Conservation (phyloP, 2,888 invertebrate species). For the Dichetophora obliterata region DNA sequence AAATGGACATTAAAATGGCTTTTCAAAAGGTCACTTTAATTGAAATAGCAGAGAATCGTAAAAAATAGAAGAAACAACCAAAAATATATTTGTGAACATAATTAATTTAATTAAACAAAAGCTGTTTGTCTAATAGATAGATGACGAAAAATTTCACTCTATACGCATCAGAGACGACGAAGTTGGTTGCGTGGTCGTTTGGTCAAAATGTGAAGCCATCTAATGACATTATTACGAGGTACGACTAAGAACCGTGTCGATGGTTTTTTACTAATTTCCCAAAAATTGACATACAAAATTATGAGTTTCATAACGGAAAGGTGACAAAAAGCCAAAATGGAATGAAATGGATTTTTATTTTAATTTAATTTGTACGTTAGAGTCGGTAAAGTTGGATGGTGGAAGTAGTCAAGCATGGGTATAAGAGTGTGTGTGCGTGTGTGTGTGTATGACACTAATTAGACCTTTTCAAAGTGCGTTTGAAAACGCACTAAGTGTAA, state of each 20-base stretch:
- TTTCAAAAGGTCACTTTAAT: conserved; percentile 2
- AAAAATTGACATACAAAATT: conserved; percentile 8
- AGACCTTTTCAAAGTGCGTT: not conserved
- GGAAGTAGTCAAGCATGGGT: too few relatives aligned
- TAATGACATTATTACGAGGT: conserved; percentile 17
- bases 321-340: not conserved
- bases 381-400: too few relatives aligned
- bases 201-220: not conserved
- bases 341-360: too few relatives aligned
- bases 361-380: too few relatives aligned
- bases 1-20: conserved; percentile 21
- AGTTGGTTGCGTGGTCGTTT: not conserved
- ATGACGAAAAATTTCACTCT: not conserved
- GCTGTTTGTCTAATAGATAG: not conserved
- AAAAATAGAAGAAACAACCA: not conserved
- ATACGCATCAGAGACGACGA: conserved; percentile 15
- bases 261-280: not conserved
- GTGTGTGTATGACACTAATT: not conserved
- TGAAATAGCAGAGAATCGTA: conserved; percentile 2
- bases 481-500: not conserved
- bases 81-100: not conserved
- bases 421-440: too few relatives aligned
- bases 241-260: not conserved
- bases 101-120: conserved; percentile 16
- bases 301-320: conserved; percentile 8